A percentile compares a stretch with the other conserved stretches of the same genome.
Evolutionary conservation across 2,113 vertebrate species (phyloP).

Genomic region (Apteryx mantelli): DNA sequence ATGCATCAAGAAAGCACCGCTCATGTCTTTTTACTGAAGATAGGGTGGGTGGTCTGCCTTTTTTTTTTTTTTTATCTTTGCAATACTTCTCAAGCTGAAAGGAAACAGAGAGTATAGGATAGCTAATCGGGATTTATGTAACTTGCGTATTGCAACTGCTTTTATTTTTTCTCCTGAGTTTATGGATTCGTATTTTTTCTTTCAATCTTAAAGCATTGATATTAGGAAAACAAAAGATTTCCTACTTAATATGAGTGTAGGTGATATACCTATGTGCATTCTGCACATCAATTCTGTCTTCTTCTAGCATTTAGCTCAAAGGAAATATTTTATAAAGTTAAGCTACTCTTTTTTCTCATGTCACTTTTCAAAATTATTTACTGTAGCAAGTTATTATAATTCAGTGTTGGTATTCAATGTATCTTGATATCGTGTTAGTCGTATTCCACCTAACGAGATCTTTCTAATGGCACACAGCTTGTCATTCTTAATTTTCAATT

Average conservation of each 20-base stretch:
- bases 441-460: neutral
- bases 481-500: conserved; percentile 5
- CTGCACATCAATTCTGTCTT: neutral
- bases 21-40: neutral
- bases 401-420: neutral
- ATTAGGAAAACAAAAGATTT: neutral
- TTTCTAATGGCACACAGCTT: neutral
- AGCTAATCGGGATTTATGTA: neutral
- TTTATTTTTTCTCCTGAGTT: neutral
- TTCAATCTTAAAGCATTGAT: neutral
- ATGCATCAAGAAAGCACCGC: neutral
- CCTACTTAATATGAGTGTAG: neutral
- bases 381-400: neutral
- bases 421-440: neutral
- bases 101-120: neutral
- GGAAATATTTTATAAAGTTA: neutral
- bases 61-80: neutral
- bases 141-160: neutral
- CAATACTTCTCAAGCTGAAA: neutral
- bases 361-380: neutral
- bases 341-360: neutral
- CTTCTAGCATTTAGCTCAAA: neutral
- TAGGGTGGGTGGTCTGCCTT: neutral
- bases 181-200: neutral
- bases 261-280: neutral